Evolutionary conservation across 2,888 invertebrate species (phyloP).

Genomic region (Sesia bembeciformis): DNA sequence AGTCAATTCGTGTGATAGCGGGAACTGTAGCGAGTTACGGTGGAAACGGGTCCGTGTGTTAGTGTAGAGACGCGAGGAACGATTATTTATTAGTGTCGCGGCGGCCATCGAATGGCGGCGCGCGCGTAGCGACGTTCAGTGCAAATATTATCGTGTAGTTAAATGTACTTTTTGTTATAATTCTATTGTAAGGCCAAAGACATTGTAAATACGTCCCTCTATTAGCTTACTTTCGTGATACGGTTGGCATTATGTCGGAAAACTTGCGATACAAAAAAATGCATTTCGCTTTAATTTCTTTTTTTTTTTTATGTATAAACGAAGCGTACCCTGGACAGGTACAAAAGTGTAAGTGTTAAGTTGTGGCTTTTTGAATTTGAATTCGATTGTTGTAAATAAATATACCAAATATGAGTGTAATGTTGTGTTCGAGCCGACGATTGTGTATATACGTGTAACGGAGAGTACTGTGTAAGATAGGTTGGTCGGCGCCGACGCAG

Average conservation of each 20-base stretch:
- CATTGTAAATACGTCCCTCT: conserved; percentile 55
- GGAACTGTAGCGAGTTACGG: background rate
- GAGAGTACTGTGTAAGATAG: conserved; percentile 38
- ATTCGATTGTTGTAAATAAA: conserved; percentile 64
- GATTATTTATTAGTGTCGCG: conserved; percentile 30
- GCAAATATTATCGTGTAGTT: conserved; percentile 42
- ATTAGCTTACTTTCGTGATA: conserved; percentile 33
- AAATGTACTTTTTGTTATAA: conserved; percentile 32
- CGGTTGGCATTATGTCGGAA: conserved; percentile 29
- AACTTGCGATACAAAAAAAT: conserved; percentile 65
- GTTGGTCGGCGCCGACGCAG: conserved; percentile 36
- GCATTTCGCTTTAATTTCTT: conserved; percentile 70
- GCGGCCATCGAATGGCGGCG: conserved; percentile 14
- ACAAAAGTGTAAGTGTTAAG: conserved; percentile 64
- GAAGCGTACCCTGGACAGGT: conserved; percentile 54
- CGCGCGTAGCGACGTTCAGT: conserved; percentile 27
- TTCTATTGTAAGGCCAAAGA: conserved; percentile 69
- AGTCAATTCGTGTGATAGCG: conserved; percentile 14
- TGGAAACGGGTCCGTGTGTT: conserved; percentile 29
- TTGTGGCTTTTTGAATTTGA: conserved; percentile 36
- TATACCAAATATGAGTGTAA: conserved; percentile 68
- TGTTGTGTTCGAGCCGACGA: conserved; percentile 31
- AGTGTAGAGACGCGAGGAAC: conserved; percentile 15
- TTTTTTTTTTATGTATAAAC: conserved; percentile 25
- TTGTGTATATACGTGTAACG: conserved; percentile 55